Conservation (phyloP, 2,888 invertebrate genomes). For the Panorpa germanica region DNA sequence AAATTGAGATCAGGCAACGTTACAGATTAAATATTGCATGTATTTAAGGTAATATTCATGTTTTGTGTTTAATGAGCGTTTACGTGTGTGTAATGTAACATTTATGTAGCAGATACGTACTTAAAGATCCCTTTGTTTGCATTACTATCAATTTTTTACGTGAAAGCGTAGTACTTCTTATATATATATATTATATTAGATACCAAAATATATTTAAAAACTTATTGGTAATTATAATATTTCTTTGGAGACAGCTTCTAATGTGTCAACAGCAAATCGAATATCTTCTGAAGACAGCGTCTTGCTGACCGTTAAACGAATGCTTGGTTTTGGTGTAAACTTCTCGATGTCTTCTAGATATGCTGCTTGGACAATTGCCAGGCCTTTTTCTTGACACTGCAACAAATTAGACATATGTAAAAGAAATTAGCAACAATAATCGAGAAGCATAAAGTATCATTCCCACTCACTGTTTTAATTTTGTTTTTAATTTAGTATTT, state of each 20-base stretch:
- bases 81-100: not conserved
- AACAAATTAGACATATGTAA: constrained; percentile 13
- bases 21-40: too few relatives aligned
- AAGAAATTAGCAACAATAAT: too few relatives aligned
- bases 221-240: constrained; percentile 15
- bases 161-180: constrained; percentile 1
- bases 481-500: too few relatives aligned
- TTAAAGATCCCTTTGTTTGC: not conserved
- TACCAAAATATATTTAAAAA: constrained; percentile 1
- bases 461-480: too few relatives aligned
- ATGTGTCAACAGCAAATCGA: constrained; percentile 20
- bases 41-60: too few relatives aligned
- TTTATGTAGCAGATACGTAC: not conserved
- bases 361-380: constrained; percentile 49
- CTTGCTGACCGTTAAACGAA: constrained; percentile 50
- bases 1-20: constrained; percentile 1
- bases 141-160: not conserved
- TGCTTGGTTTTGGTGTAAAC: constrained; percentile 45
- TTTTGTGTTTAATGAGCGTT: too few relatives aligned
- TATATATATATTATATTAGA: not conserved
- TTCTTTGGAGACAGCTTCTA: constrained; percentile 23
- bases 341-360: constrained; percentile 49
- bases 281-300: constrained; percentile 43
- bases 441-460: too few relatives aligned
- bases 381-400: constrained; percentile 39